A percentile compares a stretch with the other conserved stretches of the same genome.
phyloP scores from a whole-genome alignment of 2,797 vertebrate species.

The Enteromius viviparus region DNA sequence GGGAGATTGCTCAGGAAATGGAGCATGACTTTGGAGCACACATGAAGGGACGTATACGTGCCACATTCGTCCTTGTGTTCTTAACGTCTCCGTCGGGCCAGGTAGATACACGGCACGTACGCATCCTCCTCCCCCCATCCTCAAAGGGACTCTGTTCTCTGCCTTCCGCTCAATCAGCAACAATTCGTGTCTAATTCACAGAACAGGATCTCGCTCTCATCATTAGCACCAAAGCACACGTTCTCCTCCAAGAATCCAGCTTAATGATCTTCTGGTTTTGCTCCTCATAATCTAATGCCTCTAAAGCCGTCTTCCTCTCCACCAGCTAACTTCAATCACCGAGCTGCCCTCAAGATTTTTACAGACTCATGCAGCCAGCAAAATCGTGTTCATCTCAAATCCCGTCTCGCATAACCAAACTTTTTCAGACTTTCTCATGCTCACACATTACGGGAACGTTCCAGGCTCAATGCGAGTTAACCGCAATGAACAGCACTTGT shows the following conservation, averaged over 20 bases:
- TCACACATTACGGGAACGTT: neutral
- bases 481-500: neutral
- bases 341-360: slow-evolving; percentile 21
- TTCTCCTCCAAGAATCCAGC: slow-evolving; percentile 25
- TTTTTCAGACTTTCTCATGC: slow-evolving; percentile 18
- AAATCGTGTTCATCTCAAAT: neutral
- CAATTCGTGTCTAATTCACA: slow-evolving; percentile 32
- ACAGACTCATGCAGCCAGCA: neutral
- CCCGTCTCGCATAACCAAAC: slow-evolving; percentile 17
- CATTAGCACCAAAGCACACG: slow-evolving; percentile 24
- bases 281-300: slow-evolving; percentile 32
- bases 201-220: slow-evolving; percentile 1
- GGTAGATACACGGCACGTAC: slow-evolving; percentile 8
- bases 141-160: slow-evolving; percentile 16
- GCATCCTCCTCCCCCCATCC: slow-evolving; percentile 2
- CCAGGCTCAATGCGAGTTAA: slow-evolving; percentile 1
- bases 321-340: slow-evolving; percentile 32
- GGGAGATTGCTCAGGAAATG: slow-evolving; percentile 68
- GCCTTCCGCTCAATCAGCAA: slow-evolving; percentile 33
- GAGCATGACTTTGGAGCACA: slow-evolving; percentile 67
- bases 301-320: slow-evolving; percentile 28
- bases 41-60: slow-evolving; percentile 58
- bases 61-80: slow-evolving; percentile 62
- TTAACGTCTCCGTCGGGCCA: slow-evolving; percentile 45
- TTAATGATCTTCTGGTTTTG: slow-evolving; percentile 50